Evolutionary conservation across 2,113 vertebrate genomes (phyloP).

Genomic region (Neofelis nebulosa): DNA sequence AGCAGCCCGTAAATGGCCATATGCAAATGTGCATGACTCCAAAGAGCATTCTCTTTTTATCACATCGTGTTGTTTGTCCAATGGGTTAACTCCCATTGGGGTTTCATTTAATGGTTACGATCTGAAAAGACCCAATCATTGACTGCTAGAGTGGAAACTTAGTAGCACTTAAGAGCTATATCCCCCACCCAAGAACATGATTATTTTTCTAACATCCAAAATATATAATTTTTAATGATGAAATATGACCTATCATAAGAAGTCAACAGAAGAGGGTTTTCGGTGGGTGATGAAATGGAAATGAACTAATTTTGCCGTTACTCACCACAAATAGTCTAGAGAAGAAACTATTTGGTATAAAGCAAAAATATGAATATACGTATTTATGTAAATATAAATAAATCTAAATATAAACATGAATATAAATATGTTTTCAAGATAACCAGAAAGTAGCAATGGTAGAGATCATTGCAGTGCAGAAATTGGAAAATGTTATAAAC

Average conservation of each 20-base stretch:
- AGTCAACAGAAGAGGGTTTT: background rate
- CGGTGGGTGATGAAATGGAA: background rate
- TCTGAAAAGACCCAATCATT: background rate
- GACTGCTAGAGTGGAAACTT: background rate
- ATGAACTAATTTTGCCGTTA: background rate
- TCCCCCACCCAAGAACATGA: background rate
- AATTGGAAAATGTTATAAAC: background rate
- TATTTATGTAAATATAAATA: background rate
- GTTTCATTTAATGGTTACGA: background rate
- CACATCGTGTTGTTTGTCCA: background rate
- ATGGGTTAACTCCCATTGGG: background rate
- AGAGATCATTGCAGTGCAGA: background rate
- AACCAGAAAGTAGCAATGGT: background rate
- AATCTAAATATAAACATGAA: background rate
- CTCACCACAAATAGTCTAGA: background rate
- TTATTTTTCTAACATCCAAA: background rate
- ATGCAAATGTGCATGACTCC: background rate
- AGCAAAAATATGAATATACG: background rate
- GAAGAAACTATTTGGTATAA: background rate
- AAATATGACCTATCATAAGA: background rate
- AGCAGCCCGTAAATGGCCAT: background rate
- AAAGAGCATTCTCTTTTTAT: background rate
- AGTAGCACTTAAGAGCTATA: background rate
- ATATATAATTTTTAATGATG: background rate
- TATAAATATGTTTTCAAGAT: background rate